Evolutionary conservation across 2,888 invertebrate species (phyloP).

Genomic region (Epinotia nisella): DNA sequence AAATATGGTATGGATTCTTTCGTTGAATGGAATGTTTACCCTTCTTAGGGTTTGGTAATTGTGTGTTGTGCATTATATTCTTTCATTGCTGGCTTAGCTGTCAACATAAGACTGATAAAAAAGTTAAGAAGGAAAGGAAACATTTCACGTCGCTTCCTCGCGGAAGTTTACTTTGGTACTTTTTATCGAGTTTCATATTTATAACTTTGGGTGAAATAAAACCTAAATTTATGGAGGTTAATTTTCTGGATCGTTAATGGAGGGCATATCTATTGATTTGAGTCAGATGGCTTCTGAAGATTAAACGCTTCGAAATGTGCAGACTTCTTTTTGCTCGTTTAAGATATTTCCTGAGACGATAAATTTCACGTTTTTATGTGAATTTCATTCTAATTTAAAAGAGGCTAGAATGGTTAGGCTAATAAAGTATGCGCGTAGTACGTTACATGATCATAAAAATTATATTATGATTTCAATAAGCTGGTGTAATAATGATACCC

Average conservation of each 20-base stretch:
- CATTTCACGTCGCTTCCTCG: conserved; percentile 68
- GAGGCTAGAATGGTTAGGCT: background rate
- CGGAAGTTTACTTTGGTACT: conserved; percentile 70
- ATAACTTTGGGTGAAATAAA: conserved; percentile 46
- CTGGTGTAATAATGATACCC: background rate
- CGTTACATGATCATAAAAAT: too few relatives aligned
- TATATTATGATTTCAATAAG: background rate
- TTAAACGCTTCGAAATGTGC: conserved; percentile 22
- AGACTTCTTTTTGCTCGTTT: background rate
- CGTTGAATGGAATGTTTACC: conserved; percentile 77
- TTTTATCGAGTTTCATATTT: conserved; percentile 51
- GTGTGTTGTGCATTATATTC: conserved; percentile 64
- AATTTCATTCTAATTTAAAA: background rate
- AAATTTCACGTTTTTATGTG: conserved; percentile 3
- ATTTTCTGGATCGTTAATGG: conserved; percentile 45
- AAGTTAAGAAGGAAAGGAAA: conserved; percentile 81
- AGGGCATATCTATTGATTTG: conserved; percentile 30
- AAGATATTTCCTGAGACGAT: background rate
- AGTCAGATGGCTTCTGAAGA: conserved; percentile 16
- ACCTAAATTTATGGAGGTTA: conserved; percentile 51
- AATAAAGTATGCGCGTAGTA: too few relatives aligned
- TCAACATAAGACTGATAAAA: conserved; percentile 73
- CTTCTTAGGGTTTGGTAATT: conserved; percentile 74
- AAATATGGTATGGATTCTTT: conserved; percentile 67
- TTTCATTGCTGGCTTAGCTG: conserved; percentile 73